Evolutionary conservation across 92 coral and sea anemone genomes (phyloP).

Genomic region (Phymanthus crucifer): DNA sequence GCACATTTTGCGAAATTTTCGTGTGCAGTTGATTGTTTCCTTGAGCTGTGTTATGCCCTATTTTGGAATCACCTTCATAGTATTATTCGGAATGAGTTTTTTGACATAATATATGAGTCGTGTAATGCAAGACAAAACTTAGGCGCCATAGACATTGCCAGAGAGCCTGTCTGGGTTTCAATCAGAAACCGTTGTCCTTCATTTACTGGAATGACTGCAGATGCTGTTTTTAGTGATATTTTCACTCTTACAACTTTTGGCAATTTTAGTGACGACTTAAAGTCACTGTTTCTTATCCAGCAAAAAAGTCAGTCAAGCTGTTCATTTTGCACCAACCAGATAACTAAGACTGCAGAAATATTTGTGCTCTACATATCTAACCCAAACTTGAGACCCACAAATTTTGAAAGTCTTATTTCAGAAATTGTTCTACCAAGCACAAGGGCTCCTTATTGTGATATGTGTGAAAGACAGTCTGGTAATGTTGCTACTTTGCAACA

Average conservation of each 20-base stretch:
- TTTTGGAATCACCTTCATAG: conserved; percentile 47
- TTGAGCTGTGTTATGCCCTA: conserved; percentile 44
- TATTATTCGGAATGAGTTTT: conserved; percentile 51
- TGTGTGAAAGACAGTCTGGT: no score
- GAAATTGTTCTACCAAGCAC: no score
- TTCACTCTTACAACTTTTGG: conserved; percentile 51
- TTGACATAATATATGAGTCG: conserved; percentile 43
- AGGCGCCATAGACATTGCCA: conserved; percentile 42
- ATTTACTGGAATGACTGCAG: conserved; percentile 62
- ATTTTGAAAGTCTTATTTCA: no score
- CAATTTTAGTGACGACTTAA: conserved; percentile 47
- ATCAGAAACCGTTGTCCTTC: conserved; percentile 37
- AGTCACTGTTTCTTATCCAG: conserved; percentile 54
- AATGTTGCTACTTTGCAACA: no score
- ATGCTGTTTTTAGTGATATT: conserved; percentile 70
- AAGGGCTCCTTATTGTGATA: no score
- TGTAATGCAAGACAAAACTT: no score
- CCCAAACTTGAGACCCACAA: no score
- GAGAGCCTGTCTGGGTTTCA: conserved; percentile 66
- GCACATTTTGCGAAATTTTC: conserved; percentile 57
- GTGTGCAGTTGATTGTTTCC: conserved; percentile 75
- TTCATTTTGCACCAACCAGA: neutral
- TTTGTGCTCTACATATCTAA: no score
- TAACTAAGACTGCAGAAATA: no score
- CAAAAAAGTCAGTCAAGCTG: conserved; percentile 38